phyloP scores from a whole-genome alignment of 2,888 invertebrate species.

The Rhagium mordax region DNA sequence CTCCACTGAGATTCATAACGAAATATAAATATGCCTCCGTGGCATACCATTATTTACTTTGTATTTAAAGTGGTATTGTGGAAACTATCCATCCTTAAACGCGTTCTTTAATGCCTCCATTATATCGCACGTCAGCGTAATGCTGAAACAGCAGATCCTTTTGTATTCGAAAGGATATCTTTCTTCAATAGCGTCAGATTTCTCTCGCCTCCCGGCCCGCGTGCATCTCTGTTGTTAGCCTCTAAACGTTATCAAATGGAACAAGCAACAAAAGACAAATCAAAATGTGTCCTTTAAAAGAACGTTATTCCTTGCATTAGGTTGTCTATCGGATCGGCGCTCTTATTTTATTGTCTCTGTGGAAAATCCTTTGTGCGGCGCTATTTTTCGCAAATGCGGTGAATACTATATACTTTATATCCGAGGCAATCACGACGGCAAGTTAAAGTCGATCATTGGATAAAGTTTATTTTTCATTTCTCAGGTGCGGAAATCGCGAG shows the following conservation, averaged over 20 bases:
- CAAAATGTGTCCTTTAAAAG: conserved; percentile 23
- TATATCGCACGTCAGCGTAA: conserved; percentile 13
- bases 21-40: neutral
- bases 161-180: conserved; percentile 17
- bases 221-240: conserved; percentile 18
- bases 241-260: conserved; percentile 25
- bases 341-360: conserved; percentile 7
- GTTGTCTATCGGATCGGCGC: neutral
- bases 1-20: neutral
- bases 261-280: conserved; percentile 17
- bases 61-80: neutral
- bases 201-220: conserved; percentile 10
- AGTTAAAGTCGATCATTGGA: too few relatives aligned
- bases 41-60: conserved; percentile 20
- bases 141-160: conserved; percentile 21
- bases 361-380: neutral
- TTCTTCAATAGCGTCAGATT: conserved; percentile 11
- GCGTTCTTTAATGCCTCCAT: conserved; percentile 9
- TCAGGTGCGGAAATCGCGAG: too few relatives aligned
- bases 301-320: conserved; percentile 11
- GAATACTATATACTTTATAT: neutral
- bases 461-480: too few relatives aligned
- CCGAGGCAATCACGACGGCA: too few relatives aligned
- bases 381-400: neutral
- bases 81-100: neutral